Evolutionary conservation across 1,140 invertebrate species (phyloP).

Genomic region (Notospermus geniculatus): DNA sequence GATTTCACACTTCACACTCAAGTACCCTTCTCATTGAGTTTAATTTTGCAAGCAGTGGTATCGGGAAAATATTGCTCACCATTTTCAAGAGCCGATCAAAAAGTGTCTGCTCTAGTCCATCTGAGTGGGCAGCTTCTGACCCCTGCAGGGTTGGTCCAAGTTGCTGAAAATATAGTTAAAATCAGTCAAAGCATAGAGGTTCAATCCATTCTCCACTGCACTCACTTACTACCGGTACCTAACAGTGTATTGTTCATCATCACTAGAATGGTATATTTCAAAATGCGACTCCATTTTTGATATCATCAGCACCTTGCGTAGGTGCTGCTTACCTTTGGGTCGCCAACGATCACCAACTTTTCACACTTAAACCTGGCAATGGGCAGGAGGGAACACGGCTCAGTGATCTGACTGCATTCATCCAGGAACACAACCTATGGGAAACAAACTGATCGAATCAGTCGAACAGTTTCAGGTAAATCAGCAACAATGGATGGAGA

Average conservation of each 20-base stretch:
- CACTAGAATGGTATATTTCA: too few species aligned
- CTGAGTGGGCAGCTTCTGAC: constrained; percentile 30
- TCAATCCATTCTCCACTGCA: not conserved
- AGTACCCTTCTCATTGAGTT: too few species aligned
- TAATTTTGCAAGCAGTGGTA: too few species aligned
- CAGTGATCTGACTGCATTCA: constrained; percentile 50
- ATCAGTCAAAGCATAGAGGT: not conserved
- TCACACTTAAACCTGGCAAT: constrained; percentile 41
- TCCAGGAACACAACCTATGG: constrained; percentile 42
- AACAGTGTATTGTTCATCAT: too few species aligned
- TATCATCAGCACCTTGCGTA: not conserved
- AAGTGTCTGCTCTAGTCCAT: constrained; percentile 44
- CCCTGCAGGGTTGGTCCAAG: constrained; percentile 45
- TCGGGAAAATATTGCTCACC: constrained; percentile 22
- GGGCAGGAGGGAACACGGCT: constrained; percentile 43
- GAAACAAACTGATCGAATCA: not conserved
- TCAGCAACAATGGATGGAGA: too few species aligned
- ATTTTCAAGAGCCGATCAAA: constrained; percentile 45
- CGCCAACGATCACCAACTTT: constrained; percentile 46
- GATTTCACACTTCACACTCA: too few species aligned
- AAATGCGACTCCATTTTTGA: not conserved
- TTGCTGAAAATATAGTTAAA: constrained; percentile 30
- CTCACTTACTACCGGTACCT: too few species aligned
- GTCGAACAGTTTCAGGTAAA: too few species aligned
- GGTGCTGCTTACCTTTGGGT: constrained; percentile 35